These are phyloP conservation scores for Corella eumyota DNA, from an alignment of 23 tunicate species.

Conservation along the genomic window DNA sequence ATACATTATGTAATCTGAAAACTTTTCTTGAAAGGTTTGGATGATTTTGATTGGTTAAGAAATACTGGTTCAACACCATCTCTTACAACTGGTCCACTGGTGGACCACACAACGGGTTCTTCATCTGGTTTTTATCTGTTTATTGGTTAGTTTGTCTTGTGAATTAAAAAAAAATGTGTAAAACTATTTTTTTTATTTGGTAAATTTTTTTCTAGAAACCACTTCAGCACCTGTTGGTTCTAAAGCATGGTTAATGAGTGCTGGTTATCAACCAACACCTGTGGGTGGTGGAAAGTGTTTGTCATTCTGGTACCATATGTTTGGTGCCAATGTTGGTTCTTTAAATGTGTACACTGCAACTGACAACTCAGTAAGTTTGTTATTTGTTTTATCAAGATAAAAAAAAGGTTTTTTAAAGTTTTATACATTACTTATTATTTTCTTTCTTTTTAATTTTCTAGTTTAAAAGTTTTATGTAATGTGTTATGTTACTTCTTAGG, in stretches of 20 bases:
- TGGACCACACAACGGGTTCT: constrained; percentile 77
- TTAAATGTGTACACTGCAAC: constrained; percentile 57
- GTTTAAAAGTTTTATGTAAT: no score
- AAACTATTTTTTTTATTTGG: background rate
- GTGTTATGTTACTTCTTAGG: no score
- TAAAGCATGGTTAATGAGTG: constrained; percentile 62
- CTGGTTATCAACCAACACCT: constrained; percentile 36
- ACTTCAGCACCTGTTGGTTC: constrained; percentile 28
- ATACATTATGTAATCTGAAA: no score
- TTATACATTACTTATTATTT: background rate
- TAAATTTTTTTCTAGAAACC: constrained; percentile 28
- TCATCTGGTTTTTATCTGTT: constrained; percentile 53
- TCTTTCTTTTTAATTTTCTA: no score
- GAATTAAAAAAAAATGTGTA: background rate
- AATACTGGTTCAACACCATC: constrained; percentile 58
- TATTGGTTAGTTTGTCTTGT: constrained; percentile 30
- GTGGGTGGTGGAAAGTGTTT: constrained; percentile 36
- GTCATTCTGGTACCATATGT: constrained; percentile 91
- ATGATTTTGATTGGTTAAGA: constrained; percentile 69
- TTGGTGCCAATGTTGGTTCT: constrained; percentile 50
- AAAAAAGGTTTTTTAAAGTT: background rate
- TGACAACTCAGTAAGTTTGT: constrained; percentile 35
- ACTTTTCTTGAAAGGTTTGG: constrained; percentile 12
- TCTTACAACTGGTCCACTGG: constrained; percentile 67
- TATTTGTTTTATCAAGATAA: background rate